These are phyloP conservation scores for Zingel zingel DNA, from an alignment of 2,113 vertebrate genomes.

Conservation along the genomic window DNA sequence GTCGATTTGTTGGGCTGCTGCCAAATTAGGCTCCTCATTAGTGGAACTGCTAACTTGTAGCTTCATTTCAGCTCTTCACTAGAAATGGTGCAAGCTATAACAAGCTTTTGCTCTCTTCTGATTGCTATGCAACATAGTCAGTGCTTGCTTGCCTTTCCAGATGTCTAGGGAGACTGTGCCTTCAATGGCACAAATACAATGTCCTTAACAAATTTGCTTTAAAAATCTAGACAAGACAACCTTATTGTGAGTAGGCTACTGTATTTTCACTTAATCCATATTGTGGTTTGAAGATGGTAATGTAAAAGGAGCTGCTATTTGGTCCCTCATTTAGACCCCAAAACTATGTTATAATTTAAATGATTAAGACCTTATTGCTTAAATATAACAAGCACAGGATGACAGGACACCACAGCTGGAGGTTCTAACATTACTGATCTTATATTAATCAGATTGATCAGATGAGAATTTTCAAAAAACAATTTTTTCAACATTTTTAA, in stretches of 20 bases:
- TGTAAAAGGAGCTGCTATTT: not conserved
- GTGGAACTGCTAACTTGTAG: slow-evolving; percentile 24
- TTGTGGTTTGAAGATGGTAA: not conserved
- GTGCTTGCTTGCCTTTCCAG: not conserved
- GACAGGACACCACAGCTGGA: not conserved
- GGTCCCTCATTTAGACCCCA: not conserved
- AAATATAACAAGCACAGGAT: not conserved
- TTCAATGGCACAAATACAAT: not conserved
- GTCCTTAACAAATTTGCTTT: too few relatives aligned
- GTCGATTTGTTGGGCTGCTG: slow-evolving; percentile 44
- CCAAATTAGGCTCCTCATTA: slow-evolving; percentile 61
- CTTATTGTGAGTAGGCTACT: not conserved
- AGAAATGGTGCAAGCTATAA: not conserved
- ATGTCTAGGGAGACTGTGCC: not conserved
- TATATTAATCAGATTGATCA: not conserved
- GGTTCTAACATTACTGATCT: not conserved
- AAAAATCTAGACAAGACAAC: not conserved
- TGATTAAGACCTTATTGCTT: not conserved
- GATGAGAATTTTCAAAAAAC: not conserved
- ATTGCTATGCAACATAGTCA: not conserved
- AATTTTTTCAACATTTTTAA: not conserved
- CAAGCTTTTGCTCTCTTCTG: not conserved
- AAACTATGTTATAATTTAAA: not conserved
- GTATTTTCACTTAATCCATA: not conserved
- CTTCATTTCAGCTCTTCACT: not conserved